A percentile compares a stretch with the other conserved stretches of the same genome.
Conservation (phyloP, 2,797 vertebrate genomes). For the Atherinosoma microstoma region DNA sequence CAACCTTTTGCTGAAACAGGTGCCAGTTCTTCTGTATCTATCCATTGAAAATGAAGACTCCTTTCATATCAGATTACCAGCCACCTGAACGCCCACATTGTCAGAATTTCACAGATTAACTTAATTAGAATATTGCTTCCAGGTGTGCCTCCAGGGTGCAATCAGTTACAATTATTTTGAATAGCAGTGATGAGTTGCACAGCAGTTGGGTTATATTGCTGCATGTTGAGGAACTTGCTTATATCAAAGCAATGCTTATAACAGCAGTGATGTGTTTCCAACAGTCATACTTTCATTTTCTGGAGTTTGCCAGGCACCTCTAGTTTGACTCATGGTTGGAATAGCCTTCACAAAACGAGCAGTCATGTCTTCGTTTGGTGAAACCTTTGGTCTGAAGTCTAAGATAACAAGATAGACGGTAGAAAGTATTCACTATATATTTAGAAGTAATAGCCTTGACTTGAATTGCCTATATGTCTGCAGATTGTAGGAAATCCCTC, state of each 20-base stretch:
- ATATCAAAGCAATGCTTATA: slow-evolving; percentile 36
- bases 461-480: slow-evolving; percentile 12
- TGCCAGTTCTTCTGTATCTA: slow-evolving; percentile 74
- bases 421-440: slow-evolving; percentile 14
- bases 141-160: slow-evolving; percentile 76
- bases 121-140: slow-evolving; percentile 81
- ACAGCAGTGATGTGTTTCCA: slow-evolving; percentile 36
- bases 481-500: slow-evolving; percentile 5
- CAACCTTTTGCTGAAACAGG: slow-evolving; percentile 76
- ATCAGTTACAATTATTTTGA: slow-evolving; percentile 77
- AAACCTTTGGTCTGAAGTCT: slow-evolving; percentile 25
- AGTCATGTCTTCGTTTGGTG: slow-evolving; percentile 27
- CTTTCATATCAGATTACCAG: slow-evolving; percentile 79
- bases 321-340: slow-evolving; percentile 36
- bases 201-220: slow-evolving; percentile 48
- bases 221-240: slow-evolving; percentile 29
- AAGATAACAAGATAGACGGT: slow-evolving; percentile 39
- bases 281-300: slow-evolving; percentile 46
- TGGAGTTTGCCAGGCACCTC: slow-evolving; percentile 45
- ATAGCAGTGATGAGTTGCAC: slow-evolving; percentile 68
- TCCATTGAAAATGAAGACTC: slow-evolving; percentile 72
- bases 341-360: slow-evolving; percentile 27
- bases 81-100: slow-evolving; percentile 78
- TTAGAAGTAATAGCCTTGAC: slow-evolving; percentile 21
- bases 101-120: slow-evolving; percentile 81